Evolutionary conservation across 1,140 invertebrate species (phyloP).

Genomic region (Microplitis mediator): DNA sequence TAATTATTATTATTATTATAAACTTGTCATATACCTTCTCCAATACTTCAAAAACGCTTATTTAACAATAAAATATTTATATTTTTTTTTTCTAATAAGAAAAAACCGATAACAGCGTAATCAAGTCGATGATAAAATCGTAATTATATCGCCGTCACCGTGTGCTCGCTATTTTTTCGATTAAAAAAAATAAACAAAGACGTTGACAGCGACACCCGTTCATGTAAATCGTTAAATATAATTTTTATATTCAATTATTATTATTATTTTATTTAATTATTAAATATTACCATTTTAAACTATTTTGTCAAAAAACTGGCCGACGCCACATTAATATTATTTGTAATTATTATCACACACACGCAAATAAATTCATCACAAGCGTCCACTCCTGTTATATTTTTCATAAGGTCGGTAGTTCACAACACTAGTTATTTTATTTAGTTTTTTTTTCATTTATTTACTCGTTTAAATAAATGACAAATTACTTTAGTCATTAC

Average conservation of each 20-base stretch:
- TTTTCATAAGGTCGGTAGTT: background rate
- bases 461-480: background rate
- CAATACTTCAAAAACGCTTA: background rate
- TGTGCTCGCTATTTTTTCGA: background rate
- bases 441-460: background rate
- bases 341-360: background rate
- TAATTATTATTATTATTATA: too few species aligned
- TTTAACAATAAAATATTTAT: background rate
- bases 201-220: too few species aligned
- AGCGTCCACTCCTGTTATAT: background rate
- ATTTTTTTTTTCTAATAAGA: background rate
- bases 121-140: background rate
- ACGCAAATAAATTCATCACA: background rate
- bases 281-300: background rate
- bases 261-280: conserved; percentile 1
- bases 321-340: background rate
- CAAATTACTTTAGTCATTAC: background rate
- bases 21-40: too few species aligned
- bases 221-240: too few species aligned
- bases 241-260: too few species aligned
- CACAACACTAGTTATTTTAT: conserved; percentile 10
- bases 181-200: background rate
- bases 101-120: background rate
- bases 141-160: background rate
- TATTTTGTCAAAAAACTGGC: background rate